These are phyloP conservation scores for Malurus elegans DNA, from an alignment of 2,113 vertebrate genomes.

Conservation along the genomic window DNA sequence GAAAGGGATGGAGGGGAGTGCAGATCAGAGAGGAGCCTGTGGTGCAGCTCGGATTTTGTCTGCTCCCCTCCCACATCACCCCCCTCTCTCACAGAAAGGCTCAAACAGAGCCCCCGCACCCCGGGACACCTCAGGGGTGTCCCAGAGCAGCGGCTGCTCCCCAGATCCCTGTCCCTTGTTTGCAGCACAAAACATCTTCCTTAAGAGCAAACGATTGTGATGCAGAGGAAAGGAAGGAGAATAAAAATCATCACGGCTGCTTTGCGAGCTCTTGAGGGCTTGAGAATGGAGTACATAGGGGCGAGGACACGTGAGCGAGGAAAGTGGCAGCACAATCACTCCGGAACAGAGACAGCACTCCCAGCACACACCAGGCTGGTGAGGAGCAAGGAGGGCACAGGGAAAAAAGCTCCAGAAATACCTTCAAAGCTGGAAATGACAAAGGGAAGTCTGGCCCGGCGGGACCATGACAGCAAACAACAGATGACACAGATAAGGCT, in stretches of 20 bases:
- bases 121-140: rapidly evolving
- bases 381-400: neutral
- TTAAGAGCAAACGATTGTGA: neutral
- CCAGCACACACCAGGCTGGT: rapidly evolving
- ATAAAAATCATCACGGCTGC: neutral
- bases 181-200: neutral
- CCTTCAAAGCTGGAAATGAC: constrained; percentile 23
- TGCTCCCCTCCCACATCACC: neutral
- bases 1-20: neutral
- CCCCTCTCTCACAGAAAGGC: rapidly evolving
- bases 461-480: neutral
- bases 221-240: neutral
- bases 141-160: neutral
- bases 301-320: neutral
- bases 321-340: neutral
- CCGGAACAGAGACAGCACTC: neutral
- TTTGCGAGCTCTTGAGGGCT: neutral
- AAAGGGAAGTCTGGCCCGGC: neutral
- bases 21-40: neutral
- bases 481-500: neutral
- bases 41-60: rapidly evolving
- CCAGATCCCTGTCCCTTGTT: neutral
- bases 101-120: neutral
- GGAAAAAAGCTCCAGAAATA: constrained; percentile 30
- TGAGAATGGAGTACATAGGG: neutral